phyloP scores from a whole-genome alignment of 1,140 invertebrate genomes.

The Carposina sasakii region DNA sequence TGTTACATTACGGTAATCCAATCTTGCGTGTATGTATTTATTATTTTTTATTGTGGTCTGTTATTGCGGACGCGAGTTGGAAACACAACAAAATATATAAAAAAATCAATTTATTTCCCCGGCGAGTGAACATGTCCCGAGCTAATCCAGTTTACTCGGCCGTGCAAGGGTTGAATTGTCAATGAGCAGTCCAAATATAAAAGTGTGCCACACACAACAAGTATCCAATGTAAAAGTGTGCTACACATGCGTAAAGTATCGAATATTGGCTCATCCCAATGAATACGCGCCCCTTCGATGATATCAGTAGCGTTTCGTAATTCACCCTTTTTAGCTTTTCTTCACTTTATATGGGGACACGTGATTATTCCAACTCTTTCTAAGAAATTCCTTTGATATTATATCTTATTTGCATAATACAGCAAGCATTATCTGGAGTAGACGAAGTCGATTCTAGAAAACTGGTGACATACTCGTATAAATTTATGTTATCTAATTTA shows the following conservation, averaged over 20 bases:
- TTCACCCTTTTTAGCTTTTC: too few species aligned
- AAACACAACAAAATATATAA: conserved; percentile 41
- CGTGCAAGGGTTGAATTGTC: conserved; percentile 66
- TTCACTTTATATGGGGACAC: too few species aligned
- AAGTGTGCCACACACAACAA: conserved; percentile 41
- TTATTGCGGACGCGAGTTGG: conserved; percentile 46
- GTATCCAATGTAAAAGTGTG: conserved; percentile 55
- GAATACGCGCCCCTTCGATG: conserved; percentile 34
- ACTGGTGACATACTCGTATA: too few species aligned
- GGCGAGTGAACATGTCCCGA: conserved; percentile 54
- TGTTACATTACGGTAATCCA: conserved; percentile 33
- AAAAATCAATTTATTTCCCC: conserved; percentile 59
- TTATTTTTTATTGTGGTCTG: conserved; percentile 51
- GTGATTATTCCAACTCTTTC: too few species aligned
- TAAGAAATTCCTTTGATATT: too few species aligned
- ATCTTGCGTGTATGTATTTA: conserved; percentile 42
- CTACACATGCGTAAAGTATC: conserved; percentile 36
- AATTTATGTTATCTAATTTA: too few species aligned
- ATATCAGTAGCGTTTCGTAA: conserved; percentile 36
- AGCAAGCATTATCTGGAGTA: too few species aligned
- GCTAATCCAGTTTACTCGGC: conserved; percentile 67
- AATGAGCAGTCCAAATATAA: conserved; percentile 63
- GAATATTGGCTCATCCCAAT: conserved; percentile 43
- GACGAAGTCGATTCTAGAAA: too few species aligned
- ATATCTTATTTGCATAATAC: too few species aligned